Conservation (phyloP, 1,140 invertebrate species). For the Trinorchestia longiramus region DNA sequence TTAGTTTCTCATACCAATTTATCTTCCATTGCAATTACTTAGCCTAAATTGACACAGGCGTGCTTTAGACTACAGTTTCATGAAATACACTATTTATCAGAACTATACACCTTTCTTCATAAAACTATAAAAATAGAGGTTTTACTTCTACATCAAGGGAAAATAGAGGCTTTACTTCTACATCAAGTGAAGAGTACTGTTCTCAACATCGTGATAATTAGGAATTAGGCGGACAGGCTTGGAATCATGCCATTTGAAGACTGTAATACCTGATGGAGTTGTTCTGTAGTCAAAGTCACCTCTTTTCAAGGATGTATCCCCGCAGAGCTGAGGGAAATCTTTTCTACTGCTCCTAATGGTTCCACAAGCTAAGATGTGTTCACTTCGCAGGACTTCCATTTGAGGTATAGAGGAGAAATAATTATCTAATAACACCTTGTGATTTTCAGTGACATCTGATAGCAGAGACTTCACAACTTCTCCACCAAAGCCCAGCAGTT, state of each 20-base stretch:
- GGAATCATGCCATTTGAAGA: constrained; percentile 1
- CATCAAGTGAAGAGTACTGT: too few species aligned
- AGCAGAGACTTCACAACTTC: constrained; percentile 68
- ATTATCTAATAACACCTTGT: constrained; percentile 71
- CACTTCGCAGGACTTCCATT: constrained; percentile 68
- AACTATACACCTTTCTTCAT: neutral
- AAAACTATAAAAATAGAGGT: neutral
- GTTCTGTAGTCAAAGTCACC: constrained; percentile 5
- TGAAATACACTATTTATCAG: neutral
- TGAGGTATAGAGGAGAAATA: constrained; percentile 70
- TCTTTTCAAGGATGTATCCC: constrained; percentile 63
- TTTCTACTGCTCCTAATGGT: constrained; percentile 69
- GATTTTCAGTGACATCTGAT: constrained; percentile 66
- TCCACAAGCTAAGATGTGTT: constrained; percentile 69
- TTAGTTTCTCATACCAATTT: too few species aligned
- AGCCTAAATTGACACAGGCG: neutral
- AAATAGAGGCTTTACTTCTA: too few species aligned
- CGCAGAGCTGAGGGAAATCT: constrained; percentile 62
- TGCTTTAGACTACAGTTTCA: neutral
- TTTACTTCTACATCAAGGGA: too few species aligned
- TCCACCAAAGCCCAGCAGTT: constrained; percentile 67
- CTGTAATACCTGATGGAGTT: neutral
- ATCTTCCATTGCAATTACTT: neutral
- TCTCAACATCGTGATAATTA: neutral
- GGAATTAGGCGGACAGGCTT: neutral